Base-by-base conservation (phyloP, 2,888 invertebrate genomes). In the Tachina fera region DNA sequence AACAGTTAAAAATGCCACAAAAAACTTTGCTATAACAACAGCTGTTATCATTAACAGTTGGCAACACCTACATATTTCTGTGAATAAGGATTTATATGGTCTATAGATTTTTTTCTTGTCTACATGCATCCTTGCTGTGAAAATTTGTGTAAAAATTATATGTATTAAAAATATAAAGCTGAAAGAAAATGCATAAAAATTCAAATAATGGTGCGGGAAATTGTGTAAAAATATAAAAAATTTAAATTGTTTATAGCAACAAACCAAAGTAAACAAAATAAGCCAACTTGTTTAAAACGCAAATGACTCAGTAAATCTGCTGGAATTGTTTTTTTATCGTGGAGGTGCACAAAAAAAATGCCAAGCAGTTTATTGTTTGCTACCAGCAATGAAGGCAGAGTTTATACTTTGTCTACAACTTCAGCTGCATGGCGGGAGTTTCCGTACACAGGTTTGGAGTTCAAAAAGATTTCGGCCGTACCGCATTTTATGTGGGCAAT, bases 401-500 rank as follows among this genome's bases (percentile, higher is more conserved):
- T 98, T 14, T 97, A 97, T 91, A 96, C 96, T 74, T 93, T 98
- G 81, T 96, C 97, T 47, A 97, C 97, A 3, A 95, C 95, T 88
- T 96, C 96, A 5, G 95, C 95, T 22, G 96, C 96, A 93, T 97
- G 98, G 97, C 94, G 96, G 90, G 97, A 97, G 92, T 95, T 97
- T 91, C 95, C 96, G 91, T 97, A 97, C 90, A 94, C 96, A 31
- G 97, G 97, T 1, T 94, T 97, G 87, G 97, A 97, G 90, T 97
- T 98, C 90, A 98, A 98, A 93, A 96, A 97, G 90, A 93, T 98
- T 71, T 96, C 97, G 3, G 96, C 97, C 5, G 95, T 97, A 2
- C 96, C 96, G 14, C 96, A 97, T 93, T 96, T 96, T 90, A 94
- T 98, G 90, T 98, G 98, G 98, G 98, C 98, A 2, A 96, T 98